phyloP scores from a whole-genome alignment of 92 coral and sea anemone species.

The Virgularia gustaviana region DNA sequence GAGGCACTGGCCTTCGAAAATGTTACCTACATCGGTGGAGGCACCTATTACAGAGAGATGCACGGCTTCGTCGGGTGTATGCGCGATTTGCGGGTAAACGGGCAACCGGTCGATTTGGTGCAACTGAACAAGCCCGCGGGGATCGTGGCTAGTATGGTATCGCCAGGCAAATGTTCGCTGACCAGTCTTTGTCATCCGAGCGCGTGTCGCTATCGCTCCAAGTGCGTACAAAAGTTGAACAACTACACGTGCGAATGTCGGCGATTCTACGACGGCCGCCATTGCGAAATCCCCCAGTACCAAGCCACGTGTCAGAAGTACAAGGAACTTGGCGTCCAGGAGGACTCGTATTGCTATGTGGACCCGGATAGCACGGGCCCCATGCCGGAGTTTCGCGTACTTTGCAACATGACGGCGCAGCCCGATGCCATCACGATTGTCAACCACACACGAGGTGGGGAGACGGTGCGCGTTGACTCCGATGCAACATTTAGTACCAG shows the following conservation, averaged over 20 bases:
- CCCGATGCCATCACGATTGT: slow-evolving; percentile 64
- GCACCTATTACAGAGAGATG: slow-evolving; percentile 46
- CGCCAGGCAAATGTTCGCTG: slow-evolving; percentile 44
- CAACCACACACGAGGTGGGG: slow-evolving; percentile 58
- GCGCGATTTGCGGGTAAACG: slow-evolving; percentile 60
- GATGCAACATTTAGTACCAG: slow-evolving; percentile 32
- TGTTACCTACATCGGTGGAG: slow-evolving; percentile 66
- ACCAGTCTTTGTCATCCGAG: slow-evolving; percentile 70
- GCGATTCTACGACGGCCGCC: slow-evolving; percentile 66
- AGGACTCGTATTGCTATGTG: slow-evolving; percentile 80
- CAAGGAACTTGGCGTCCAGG: slow-evolving; percentile 70
- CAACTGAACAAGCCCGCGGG: slow-evolving; percentile 48
- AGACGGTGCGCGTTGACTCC: slow-evolving; percentile 41
- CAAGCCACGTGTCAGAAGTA: slow-evolving; percentile 83
- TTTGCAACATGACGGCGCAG: slow-evolving; percentile 82
- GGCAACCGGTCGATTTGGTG: slow-evolving; percentile 39
- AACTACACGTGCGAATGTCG: slow-evolving; percentile 70
- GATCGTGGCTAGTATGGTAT: slow-evolving; percentile 1
- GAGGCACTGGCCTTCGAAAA: slow-evolving; percentile 42
- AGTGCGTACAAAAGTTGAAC: slow-evolving; percentile 65
- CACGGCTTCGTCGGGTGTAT: slow-evolving; percentile 90
- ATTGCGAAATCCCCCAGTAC: slow-evolving; percentile 74
- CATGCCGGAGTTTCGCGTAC: slow-evolving; percentile 55
- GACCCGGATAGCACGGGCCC: slow-evolving; percentile 88
- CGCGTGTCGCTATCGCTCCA: slow-evolving; percentile 68